These are phyloP conservation scores for Aplysina aerophoba DNA, from an alignment of 37 sponge, comb jelly and placozoan genomes.

Conservation along the genomic window DNA sequence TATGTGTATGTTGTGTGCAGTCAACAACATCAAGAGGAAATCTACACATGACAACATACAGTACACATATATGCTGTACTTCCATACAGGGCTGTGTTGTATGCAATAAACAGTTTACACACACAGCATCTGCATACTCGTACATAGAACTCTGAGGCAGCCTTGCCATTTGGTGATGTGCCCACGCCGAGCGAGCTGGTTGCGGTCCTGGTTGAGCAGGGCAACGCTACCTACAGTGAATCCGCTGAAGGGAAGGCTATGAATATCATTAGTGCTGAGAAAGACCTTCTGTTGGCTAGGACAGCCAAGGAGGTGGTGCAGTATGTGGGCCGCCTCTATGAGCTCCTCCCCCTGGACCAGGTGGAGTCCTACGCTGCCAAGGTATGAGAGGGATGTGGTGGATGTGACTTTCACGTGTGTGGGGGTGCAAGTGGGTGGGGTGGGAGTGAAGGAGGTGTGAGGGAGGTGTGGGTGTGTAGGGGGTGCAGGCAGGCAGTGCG, in stretches of 20 bases:
- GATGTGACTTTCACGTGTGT: slow-evolving; percentile 21
- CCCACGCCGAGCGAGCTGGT: neutral
- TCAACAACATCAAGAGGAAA: neutral
- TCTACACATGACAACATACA: too few relatives aligned
- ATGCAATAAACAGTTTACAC: too few relatives aligned
- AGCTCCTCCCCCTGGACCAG: slow-evolving; percentile 34
- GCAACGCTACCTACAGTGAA: neutral
- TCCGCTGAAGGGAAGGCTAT: slow-evolving; percentile 17
- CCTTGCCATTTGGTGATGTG: neutral
- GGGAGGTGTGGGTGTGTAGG: neutral
- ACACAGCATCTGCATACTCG: too few relatives aligned
- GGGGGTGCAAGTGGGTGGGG: slow-evolving; percentile 38
- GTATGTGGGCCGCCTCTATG: slow-evolving; percentile 42
- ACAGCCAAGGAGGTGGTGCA: slow-evolving; percentile 31
- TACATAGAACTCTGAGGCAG: neutral
- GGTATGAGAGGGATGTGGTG: slow-evolving; percentile 35
- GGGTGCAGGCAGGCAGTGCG: neutral
- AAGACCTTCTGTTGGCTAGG: slow-evolving; percentile 20
- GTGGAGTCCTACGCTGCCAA: slow-evolving; percentile 38
- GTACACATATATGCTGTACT: too few relatives aligned
- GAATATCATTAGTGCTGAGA: slow-evolving; percentile 40
- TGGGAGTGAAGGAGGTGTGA: slow-evolving; percentile 41
- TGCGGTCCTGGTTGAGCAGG: neutral
- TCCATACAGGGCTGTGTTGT: too few relatives aligned
- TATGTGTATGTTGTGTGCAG: too few relatives aligned